Percentiles rank a stretch among this genome's conserved stretches.
Conservation (phyloP, 2,113 vertebrate species). For the Amphiprion percula region DNA sequence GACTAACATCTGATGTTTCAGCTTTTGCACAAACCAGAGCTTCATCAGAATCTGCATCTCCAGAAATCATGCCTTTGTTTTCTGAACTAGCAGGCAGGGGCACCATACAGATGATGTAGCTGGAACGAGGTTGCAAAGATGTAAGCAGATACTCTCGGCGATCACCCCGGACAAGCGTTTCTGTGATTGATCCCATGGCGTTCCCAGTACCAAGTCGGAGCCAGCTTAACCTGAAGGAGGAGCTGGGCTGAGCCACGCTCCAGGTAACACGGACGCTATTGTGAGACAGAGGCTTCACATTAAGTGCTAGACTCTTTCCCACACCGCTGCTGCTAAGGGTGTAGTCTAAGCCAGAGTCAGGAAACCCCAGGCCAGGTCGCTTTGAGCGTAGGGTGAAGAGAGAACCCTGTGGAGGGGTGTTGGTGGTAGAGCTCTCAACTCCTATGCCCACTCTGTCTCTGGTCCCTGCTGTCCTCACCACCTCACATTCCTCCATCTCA, state of each 20-base stretch:
- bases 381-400: conserved; percentile 92
- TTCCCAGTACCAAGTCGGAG: conserved; percentile 89
- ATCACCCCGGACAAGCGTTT: conserved; percentile 93
- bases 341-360: conserved; percentile 89
- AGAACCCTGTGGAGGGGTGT: conserved; percentile 90
- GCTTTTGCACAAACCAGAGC: conserved; percentile 92
- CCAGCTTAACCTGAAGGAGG: conserved; percentile 93
- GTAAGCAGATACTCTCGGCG: conserved; percentile 92
- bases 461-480: conserved; percentile 78
- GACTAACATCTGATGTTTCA: conserved; percentile 86
- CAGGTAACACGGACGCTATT: conserved; percentile 92
- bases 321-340: conserved; percentile 88
- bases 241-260: conserved; percentile 88
- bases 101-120: conserved; percentile 94
- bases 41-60: conserved; percentile 86
- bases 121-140: conserved; percentile 89
- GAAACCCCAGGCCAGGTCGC: conserved; percentile 87
- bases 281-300: conserved; percentile 90
- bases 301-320: conserved; percentile 90
- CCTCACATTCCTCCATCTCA: conserved; percentile 93
- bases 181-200: conserved; percentile 91
- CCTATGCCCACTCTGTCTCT: conserved; percentile 71
- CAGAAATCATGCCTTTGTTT: conserved; percentile 81
- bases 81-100: conserved; percentile 87
- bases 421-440: conserved; percentile 84